phyloP scores from a whole-genome alignment of 2,113 vertebrate species.

The Labeo catla region DNA sequence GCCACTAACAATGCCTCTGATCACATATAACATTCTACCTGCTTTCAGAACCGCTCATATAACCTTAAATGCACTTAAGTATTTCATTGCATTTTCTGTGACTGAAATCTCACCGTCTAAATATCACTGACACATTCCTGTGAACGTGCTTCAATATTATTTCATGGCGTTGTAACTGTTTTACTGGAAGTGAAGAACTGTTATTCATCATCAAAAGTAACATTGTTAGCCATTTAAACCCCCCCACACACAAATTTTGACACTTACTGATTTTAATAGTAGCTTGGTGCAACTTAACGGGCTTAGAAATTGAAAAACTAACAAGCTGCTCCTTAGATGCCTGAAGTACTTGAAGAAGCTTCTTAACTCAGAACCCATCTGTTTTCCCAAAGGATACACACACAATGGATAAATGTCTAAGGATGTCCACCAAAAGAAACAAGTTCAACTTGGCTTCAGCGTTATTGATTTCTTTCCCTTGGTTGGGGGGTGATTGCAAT shows the following conservation, averaged over 20 bases:
- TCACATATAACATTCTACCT: conserved; percentile 46
- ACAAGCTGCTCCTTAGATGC: conserved; percentile 78
- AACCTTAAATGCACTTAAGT: conserved; percentile 34
- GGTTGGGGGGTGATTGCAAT: conserved; percentile 72
- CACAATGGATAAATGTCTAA: conserved; percentile 7
- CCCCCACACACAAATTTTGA: not conserved
- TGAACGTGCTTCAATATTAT: not conserved
- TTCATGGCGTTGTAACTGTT: conserved; percentile 3
- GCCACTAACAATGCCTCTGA: conserved; percentile 48
- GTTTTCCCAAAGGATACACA: conserved; percentile 26
- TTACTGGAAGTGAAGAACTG: conserved; percentile 11
- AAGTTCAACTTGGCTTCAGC: conserved; percentile 2
- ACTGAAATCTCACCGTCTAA: conserved; percentile 4
- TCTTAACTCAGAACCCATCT: conserved; percentile 32
- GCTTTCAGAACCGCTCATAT: conserved; percentile 36
- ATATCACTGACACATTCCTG: conserved; percentile 36
- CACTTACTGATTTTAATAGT: not conserved
- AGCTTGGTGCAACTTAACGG: not conserved
- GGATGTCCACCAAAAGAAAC: conserved; percentile 23
- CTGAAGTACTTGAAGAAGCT: conserved; percentile 37
- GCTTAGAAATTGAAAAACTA: conserved; percentile 59
- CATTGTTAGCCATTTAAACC: not conserved
- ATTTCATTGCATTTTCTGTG: not conserved
- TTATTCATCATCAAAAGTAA: not conserved
- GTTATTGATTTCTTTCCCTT: conserved; percentile 77